phyloP scores from a whole-genome alignment of 1,140 invertebrate genomes.

The Meteorus sp. region DNA sequence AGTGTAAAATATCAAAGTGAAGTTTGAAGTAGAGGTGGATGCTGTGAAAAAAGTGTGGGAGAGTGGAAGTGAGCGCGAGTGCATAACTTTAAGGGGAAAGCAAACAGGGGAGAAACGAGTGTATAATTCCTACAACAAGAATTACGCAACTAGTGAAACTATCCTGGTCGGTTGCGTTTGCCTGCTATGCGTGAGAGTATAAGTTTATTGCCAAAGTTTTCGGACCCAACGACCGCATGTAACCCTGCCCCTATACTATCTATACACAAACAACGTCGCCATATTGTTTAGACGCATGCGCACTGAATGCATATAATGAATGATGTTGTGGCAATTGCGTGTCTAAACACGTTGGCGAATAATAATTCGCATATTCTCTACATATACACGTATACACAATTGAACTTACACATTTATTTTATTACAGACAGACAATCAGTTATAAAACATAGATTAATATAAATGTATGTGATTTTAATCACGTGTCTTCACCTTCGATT shows the following conservation, averaged over 20 bases:
- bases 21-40: not conserved
- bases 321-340: slow-evolving; percentile 8
- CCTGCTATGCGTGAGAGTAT: slow-evolving; percentile 44
- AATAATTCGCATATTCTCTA: too few species aligned
- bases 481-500: too few species aligned
- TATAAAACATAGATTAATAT: too few species aligned
- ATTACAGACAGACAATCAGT: too few species aligned
- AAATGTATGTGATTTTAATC: too few species aligned
- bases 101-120: slow-evolving; percentile 12
- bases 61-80: slow-evolving; percentile 11
- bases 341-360: not conserved
- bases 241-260: slow-evolving; percentile 54
- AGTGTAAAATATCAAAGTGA: too few species aligned
- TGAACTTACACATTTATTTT: too few species aligned
- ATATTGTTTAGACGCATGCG: not conserved
- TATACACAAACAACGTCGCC: slow-evolving; percentile 33
- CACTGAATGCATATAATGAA: too few species aligned
- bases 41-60: not conserved
- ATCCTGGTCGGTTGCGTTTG: slow-evolving; percentile 42
- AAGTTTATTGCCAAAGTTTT: slow-evolving; percentile 62
- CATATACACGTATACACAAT: too few species aligned
- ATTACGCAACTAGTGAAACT: slow-evolving; percentile 46
- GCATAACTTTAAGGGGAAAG: slow-evolving; percentile 3
- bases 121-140: not conserved
- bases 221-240: slow-evolving; percentile 57